Evolutionary conservation across 2,113 vertebrate genomes (phyloP).

Genomic region (Pygoscelis adeliae): DNA sequence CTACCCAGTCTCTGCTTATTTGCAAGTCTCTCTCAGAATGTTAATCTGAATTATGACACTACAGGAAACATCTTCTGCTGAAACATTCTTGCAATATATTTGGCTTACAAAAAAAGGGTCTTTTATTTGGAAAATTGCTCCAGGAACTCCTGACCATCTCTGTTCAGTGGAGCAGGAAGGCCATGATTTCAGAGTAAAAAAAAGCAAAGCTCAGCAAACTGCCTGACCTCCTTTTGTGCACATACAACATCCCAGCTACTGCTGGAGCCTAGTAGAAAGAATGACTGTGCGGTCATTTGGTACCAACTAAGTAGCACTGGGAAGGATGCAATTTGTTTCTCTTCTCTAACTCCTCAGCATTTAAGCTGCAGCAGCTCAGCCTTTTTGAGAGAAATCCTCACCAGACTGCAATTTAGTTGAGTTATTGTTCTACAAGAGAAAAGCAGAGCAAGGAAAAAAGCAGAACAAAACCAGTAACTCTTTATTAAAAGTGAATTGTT

Average conservation of each 20-base stretch:
- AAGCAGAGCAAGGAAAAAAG: neutral
- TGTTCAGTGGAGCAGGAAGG: neutral
- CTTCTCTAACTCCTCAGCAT: neutral
- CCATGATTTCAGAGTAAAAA: neutral
- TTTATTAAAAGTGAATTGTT: neutral
- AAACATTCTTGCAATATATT: slow-evolving; percentile 17
- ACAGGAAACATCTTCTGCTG: neutral
- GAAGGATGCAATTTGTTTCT: neutral
- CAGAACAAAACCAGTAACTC: neutral
- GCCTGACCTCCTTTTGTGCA: neutral
- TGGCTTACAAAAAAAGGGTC: neutral
- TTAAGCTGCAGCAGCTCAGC: neutral
- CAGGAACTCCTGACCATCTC: neutral
- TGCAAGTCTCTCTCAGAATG: neutral
- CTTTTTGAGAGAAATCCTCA: neutral
- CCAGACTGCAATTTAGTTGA: neutral
- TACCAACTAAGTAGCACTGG: neutral
- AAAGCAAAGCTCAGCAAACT: neutral
- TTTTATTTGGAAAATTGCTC: slow-evolving; percentile 47
- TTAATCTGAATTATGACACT: neutral
- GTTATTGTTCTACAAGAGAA: neutral
- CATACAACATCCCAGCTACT: neutral
- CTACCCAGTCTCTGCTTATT: neutral
- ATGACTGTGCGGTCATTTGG: neutral
- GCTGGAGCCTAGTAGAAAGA: neutral